A percentile compares a stretch with the other conserved stretches of the same genome.
phyloP scores from a whole-genome alignment of 2,888 invertebrate species.

The Agonopterix heracliana region DNA sequence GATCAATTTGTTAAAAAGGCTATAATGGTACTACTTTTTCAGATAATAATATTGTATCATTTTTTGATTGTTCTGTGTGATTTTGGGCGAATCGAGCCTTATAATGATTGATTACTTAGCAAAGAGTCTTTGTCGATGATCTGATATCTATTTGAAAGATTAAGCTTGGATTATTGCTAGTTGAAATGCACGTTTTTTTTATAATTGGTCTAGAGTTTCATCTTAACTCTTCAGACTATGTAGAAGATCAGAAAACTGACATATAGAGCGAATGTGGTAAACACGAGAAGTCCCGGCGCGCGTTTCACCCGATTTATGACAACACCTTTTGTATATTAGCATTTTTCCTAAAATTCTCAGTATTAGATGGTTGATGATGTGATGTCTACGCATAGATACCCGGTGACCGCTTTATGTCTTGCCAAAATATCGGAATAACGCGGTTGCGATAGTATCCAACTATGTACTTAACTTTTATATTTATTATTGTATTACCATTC shows the following conservation, averaged over 20 bases:
- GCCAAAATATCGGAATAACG: constrained; percentile 33
- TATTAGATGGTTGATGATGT: constrained; percentile 66
- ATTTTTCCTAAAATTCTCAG: constrained; percentile 57
- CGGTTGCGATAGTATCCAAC: constrained; percentile 20
- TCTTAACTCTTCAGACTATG: too few relatives aligned
- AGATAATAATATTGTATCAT: neutral
- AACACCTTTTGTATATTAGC: constrained; percentile 69
- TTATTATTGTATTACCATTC: constrained; percentile 7
- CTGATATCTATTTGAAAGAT: too few relatives aligned
- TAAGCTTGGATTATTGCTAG: too few relatives aligned
- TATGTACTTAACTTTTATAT: constrained; percentile 61
- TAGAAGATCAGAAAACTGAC: too few relatives aligned
- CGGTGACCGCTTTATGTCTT: constrained; percentile 50
- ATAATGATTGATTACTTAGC: too few relatives aligned
- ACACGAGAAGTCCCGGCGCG: constrained; percentile 4
- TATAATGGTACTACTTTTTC: neutral
- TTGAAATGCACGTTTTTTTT: too few relatives aligned
- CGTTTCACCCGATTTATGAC: constrained; percentile 31
- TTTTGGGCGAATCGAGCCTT: too few relatives aligned
- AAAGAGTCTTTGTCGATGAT: too few relatives aligned
- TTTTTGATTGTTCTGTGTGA: neutral
- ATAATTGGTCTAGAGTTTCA: too few relatives aligned
- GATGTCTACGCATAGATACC: constrained; percentile 42
- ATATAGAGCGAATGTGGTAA: too few relatives aligned
- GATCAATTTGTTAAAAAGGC: neutral